phyloP scores from a whole-genome alignment of 2,888 invertebrate genomes.

The Dryobota labecula region DNA sequence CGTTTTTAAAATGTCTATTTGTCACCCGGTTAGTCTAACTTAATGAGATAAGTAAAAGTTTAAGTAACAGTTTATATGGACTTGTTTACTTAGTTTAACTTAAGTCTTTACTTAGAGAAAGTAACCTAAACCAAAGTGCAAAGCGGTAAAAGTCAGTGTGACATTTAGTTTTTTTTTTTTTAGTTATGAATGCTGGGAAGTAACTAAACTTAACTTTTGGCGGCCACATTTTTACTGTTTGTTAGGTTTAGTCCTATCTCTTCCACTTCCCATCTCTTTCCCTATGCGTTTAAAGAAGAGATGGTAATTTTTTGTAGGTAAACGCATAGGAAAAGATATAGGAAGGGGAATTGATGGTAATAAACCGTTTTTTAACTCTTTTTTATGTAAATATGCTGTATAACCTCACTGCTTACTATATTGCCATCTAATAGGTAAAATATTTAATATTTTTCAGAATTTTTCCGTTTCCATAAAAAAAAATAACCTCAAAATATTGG shows the following conservation, averaged over 20 bases:
- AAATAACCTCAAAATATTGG: not conserved
- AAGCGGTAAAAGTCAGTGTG: constrained; percentile 72
- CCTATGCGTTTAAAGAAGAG: too few relatives aligned
- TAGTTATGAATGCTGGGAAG: constrained; percentile 5
- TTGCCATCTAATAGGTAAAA: not conserved
- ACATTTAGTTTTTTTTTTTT: constrained; percentile 66
- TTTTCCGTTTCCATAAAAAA: not conserved
- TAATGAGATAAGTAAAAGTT: constrained; percentile 64
- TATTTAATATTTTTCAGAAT: too few relatives aligned
- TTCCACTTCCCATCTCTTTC: too few relatives aligned
- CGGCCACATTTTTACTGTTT: not conserved
- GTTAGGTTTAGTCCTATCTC: too few relatives aligned
- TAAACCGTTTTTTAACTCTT: not conserved
- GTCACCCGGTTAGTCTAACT: constrained; percentile 34
- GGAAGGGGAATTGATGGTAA: too few relatives aligned
- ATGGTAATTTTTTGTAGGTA: too few relatives aligned
- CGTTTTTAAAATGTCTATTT: constrained; percentile 10
- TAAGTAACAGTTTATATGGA: constrained; percentile 55
- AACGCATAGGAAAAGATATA: too few relatives aligned
- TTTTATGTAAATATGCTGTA: not conserved
- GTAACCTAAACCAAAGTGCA: constrained; percentile 73
- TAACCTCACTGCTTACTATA: not conserved
- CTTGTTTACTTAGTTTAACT: constrained; percentile 67
- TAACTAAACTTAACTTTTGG: constrained; percentile 1
- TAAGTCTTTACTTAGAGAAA: constrained; percentile 71